Percentiles rank a stretch among this genome's conserved stretches.
Evolutionary conservation across 1,140 invertebrate species (phyloP).

Genomic region (Drosophila asahinai): DNA sequence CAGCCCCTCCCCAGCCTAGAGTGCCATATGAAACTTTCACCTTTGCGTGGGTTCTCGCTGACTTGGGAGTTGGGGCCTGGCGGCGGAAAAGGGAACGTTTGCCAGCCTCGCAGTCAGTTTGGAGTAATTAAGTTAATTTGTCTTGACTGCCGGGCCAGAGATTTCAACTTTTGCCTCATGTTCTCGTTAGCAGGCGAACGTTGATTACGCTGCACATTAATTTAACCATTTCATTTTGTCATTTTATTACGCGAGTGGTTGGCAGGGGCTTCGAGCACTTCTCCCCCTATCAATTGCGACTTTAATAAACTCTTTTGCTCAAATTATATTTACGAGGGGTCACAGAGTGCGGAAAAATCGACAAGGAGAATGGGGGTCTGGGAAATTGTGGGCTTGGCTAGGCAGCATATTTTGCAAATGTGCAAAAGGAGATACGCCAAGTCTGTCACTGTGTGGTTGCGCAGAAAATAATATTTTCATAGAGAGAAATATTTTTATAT

Average conservation of each 20-base stretch:
- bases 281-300: conserved; percentile 61
- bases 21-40: conserved; percentile 44
- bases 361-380: not conserved
- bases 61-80: not conserved
- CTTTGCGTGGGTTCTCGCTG: conserved; percentile 12
- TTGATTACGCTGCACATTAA: conserved; percentile 53
- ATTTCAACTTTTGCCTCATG: conserved; percentile 48
- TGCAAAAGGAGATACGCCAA: conserved; percentile 81
- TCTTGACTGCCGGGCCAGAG: conserved; percentile 48
- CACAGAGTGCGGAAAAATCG: conserved; percentile 56
- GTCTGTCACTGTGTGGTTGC: conserved; percentile 18
- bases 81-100: conserved; percentile 3
- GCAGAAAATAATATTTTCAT: not conserved
- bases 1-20: not conserved
- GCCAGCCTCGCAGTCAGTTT: conserved; percentile 41
- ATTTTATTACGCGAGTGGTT: conserved; percentile 34
- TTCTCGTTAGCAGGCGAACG: conserved; percentile 41
- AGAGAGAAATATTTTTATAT: no score
- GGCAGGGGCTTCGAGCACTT: not conserved
- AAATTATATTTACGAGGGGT: conserved; percentile 79
- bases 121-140: conserved; percentile 55
- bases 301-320: conserved; percentile 75
- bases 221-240: conserved; percentile 49
- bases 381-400: conserved; percentile 2
- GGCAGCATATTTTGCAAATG: conserved; percentile 62